Evolutionary conservation across 2,113 vertebrate species (phyloP), one percentile per base, ranked within the genome.

Genomic region (Ctenomys sociabilis): DNA sequence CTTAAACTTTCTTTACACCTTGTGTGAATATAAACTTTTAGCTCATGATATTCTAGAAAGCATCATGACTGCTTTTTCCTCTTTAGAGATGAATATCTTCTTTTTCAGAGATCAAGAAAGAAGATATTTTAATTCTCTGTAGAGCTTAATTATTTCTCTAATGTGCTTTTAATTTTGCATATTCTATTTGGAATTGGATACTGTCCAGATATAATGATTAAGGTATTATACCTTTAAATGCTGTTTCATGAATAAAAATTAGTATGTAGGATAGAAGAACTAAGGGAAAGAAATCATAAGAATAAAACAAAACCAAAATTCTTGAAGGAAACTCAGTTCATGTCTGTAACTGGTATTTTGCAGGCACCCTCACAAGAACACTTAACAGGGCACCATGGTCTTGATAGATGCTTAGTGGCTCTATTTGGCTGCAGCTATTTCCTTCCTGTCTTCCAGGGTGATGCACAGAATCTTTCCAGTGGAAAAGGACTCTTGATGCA

Each of bases 111-210:
- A 88, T 88, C n/a, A 88, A 93, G 64, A 68, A 24, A 91, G 16
- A 26, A 80, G 13, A 84, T 61, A 77, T 91, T 81, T 95, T 94
- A 49, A 94, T 92, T 94, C 28, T 95, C 66, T 77, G 6, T 37
- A 43, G 68, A 80, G n/a, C 19, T 40, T 73, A 85, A 72, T 82
- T 72, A 88, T 82, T 90, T 14, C 19, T 66, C 43, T 88, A 84
- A 45, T 80, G 35, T 90, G 35, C 49, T 88, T 93, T 88, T 45
- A 78, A 68, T 90, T 95, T 86, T 88, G 64, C 92, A 32, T 89
- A 85, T 95, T 88, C 35, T 54, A 85, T 92, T 92, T 95, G 86
- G 35, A 85, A 64, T 49, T 93, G 37, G 81, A 45, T 13, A 64
- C 4, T 91, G 35, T 45, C 78, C 66, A 80, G 19, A 49, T 43